A percentile compares a stretch with the other conserved stretches of the same genome.
phyloP scores from a whole-genome alignment of 2,888 invertebrate genomes.

The Psylliodes chrysocephalus region DNA sequence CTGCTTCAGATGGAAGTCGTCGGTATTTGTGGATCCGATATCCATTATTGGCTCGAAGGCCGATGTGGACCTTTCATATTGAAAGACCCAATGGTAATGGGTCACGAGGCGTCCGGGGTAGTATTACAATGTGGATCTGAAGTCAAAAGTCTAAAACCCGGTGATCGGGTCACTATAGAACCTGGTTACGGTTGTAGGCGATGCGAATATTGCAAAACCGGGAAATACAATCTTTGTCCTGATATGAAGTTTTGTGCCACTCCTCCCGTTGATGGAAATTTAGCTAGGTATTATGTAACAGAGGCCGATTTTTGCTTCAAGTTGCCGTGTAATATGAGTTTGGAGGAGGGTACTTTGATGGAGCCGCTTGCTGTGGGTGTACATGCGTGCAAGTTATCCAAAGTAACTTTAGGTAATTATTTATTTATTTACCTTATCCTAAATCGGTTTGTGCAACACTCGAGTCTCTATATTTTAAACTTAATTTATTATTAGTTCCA shows the following conservation, averaged over 20 bases:
- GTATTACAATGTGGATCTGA: constrained; percentile 78
- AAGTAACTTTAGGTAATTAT: constrained; percentile 65
- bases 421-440: no score
- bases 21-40: constrained; percentile 96
- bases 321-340: constrained; percentile 86
- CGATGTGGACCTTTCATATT: constrained; percentile 88
- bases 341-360: constrained; percentile 92
- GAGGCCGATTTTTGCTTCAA: constrained; percentile 90
- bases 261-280: constrained; percentile 90
- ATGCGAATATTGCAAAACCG: constrained; percentile 87
- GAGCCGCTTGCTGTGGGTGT: neutral
- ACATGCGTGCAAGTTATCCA: constrained; percentile 76
- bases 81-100: constrained; percentile 85
- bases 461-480: no score
- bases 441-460: no score
- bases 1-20: constrained; percentile 88
- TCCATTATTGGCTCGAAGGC: constrained; percentile 89
- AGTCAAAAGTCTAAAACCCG: constrained; percentile 73
- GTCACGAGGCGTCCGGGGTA: constrained; percentile 89
- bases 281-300: constrained; percentile 87
- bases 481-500: no score
- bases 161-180: constrained; percentile 93
- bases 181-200: constrained; percentile 89
- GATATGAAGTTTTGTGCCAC: constrained; percentile 92
- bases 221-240: constrained; percentile 89